Evolutionary conservation across 1,140 invertebrate species (phyloP), one percentile per base, ranked within the genome.

Genomic region (Ceratina japonica): DNA sequence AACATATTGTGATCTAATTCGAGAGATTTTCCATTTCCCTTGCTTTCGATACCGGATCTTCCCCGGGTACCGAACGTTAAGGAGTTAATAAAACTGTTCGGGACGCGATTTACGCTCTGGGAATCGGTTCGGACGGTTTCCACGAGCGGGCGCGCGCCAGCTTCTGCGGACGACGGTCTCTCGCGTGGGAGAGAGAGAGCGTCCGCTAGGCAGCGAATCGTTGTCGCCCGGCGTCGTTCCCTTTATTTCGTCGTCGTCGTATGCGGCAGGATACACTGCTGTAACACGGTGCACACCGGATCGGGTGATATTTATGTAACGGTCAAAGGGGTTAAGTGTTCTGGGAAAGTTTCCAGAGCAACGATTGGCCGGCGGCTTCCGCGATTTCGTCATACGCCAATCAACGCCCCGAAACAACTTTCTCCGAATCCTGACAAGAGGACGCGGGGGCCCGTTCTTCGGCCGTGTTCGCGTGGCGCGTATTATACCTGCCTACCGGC

Each of bases 401-500:
- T 89, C 87, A 86, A 85, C 84, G 80, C 86, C 79, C 84, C 76
- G 84, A 87, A 86, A 88, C 88, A 88, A 89, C 88, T 89, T 89
- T 89, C 88, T 88, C 88, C 87, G 80, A 89, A 88, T 86, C 85
- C 81, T 86, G 81, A 79, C 82, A 87, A 80, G 79, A 84, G 64
- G 69, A 73, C 12, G 24, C 83, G 64, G 65, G 75, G 12, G 24
- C 83, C 66, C 73, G 75, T 79, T 52, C 58, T n/a, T n/a, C n/a
- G n/a, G n/a, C n/a, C n/a, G n/a, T n/a, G 37, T 75, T 59, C 65
- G 75, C 75, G 69, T 63, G 70, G 56, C 58, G 49, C 49, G 16
- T 22, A 18, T 59, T 49, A 44, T 44, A 44, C 37, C n/a, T n/a
- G n/a, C n/a, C n/a, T n/a, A n/a, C n/a, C n/a, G n/a, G n/a, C 37